These are phyloP conservation scores for Drosophila pegasa DNA, from an alignment of 2,888 invertebrate species.

Conservation along the genomic window DNA sequence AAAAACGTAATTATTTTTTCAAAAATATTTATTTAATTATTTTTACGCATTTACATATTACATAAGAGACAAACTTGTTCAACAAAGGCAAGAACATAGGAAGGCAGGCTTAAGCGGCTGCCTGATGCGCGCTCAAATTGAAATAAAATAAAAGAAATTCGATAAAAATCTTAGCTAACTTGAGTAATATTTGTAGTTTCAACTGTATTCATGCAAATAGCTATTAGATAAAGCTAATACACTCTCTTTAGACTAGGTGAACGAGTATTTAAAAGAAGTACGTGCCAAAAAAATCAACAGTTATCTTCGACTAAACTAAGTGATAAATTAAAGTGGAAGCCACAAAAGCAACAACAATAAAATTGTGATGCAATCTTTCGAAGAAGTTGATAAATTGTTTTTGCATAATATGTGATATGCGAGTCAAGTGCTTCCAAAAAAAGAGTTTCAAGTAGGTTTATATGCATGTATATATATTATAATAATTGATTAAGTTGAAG, in stretches of 20 bases:
- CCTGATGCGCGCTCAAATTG: background rate
- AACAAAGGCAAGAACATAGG: background rate
- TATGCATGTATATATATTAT: background rate
- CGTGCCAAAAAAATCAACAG: background rate
- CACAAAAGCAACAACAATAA: background rate
- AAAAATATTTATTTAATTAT: constrained; percentile 6
- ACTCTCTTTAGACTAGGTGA: too few relatives aligned
- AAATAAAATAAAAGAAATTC: too few relatives aligned
- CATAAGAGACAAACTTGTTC: constrained; percentile 7
- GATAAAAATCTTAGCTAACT: background rate
- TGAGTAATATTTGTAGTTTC: background rate
- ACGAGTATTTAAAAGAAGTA: background rate
- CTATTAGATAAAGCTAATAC: background rate
- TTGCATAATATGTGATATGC: constrained; percentile 9
- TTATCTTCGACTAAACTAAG: constrained; percentile 10
- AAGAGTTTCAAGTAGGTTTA: constrained; percentile 4
- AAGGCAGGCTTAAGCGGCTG: background rate
- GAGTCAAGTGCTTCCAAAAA: constrained; percentile 9
- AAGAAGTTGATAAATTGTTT: constrained; percentile 2
- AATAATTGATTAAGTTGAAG: constrained; percentile 4
- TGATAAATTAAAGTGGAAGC: constrained; percentile 10
- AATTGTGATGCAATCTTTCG: constrained; percentile 1
- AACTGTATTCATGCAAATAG: background rate
- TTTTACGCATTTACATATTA: constrained; percentile 7
- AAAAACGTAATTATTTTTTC: constrained; percentile 2